A percentile compares a stretch with the other conserved stretches of the same genome.
phyloP scores from a whole-genome alignment of 2,113 vertebrate species.

The Cavia aperea region DNA sequence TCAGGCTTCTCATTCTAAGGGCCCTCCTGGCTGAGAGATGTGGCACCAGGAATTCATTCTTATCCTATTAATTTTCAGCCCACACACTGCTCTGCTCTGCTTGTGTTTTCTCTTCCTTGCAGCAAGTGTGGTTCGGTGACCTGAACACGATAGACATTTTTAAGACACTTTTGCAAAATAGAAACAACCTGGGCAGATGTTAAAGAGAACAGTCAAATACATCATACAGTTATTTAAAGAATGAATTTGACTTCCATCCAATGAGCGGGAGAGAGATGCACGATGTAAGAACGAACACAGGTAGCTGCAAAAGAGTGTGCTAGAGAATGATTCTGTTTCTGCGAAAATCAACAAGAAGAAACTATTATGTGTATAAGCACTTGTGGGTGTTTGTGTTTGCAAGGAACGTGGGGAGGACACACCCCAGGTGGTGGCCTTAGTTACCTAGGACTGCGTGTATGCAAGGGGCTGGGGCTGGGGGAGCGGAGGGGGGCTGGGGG shows the following conservation, averaged over 20 bases:
- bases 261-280: background rate
- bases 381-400: background rate
- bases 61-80: background rate
- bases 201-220: background rate
- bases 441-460: background rate
- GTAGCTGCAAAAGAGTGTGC: background rate
- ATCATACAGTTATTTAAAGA: background rate
- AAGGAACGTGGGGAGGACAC: background rate
- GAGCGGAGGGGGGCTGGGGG: fast-evolving
- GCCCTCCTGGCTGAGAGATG: background rate
- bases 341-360: background rate
- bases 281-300: conserved; percentile 1
- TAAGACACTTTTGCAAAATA: background rate
- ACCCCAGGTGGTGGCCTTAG: background rate
- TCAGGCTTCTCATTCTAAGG: background rate
- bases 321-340: background rate
- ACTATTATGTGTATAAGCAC: background rate
- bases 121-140: background rate
- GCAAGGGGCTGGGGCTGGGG: background rate
- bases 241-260: too few species aligned
- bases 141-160: background rate
- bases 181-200: background rate
- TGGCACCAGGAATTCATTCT: background rate
- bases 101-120: background rate
- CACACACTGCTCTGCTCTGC: background rate